Evolutionary conservation across 2,113 vertebrate genomes (phyloP).

Genomic region (Malurus melanocephalus): DNA sequence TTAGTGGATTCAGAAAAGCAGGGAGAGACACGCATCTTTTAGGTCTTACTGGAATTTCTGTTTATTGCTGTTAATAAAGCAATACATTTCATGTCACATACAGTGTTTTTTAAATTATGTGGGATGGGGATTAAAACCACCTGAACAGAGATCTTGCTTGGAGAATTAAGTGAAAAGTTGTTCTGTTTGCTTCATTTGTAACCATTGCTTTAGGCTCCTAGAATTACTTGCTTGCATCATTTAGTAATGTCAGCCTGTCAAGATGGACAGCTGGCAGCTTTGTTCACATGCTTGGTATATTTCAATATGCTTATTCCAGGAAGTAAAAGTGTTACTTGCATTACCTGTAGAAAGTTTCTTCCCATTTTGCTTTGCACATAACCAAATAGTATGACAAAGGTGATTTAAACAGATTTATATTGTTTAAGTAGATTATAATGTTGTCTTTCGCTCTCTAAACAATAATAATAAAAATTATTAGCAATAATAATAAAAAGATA

Average conservation of each 20-base stretch:
- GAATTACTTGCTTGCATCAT: neutral
- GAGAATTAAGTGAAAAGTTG: neutral
- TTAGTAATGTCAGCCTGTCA: neutral
- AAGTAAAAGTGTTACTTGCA: neutral
- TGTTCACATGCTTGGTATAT: neutral
- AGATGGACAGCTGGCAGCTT: neutral
- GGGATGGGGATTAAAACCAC: neutral
- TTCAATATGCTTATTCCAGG: neutral
- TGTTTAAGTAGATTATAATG: neutral
- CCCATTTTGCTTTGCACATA: neutral
- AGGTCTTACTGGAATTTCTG: neutral
- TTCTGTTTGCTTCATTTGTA: neutral
- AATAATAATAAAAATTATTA: neutral
- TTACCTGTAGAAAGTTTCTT: neutral
- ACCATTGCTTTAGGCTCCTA: neutral
- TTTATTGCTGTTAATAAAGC: conserved; percentile 7
- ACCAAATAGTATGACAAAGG: neutral
- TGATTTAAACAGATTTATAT: neutral
- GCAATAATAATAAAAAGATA: neutral
- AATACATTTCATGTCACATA: neutral
- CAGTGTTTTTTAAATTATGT: neutral
- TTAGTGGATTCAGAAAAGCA: conserved; percentile 21
- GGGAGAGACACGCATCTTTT: neutral
- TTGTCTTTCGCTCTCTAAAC: neutral
- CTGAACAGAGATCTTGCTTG: neutral